Conservation (phyloP, 2,113 vertebrate species). For the Centrocercus urophasianus region DNA sequence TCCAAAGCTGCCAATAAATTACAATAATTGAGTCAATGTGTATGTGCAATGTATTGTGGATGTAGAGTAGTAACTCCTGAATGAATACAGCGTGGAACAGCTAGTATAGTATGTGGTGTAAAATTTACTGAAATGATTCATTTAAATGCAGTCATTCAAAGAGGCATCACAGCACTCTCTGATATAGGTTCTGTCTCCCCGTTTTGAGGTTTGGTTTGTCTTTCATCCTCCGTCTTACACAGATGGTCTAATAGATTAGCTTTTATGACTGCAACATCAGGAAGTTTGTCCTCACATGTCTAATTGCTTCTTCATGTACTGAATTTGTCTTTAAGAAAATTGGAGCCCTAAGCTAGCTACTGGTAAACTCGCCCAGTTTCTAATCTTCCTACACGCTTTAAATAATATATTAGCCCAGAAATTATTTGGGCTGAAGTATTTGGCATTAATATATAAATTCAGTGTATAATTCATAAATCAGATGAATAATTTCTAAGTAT, state of each 20-base stretch:
- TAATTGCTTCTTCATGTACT: neutral
- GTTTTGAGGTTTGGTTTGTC: neutral
- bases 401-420: slow-evolving; percentile 63
- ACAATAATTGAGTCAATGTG: neutral
- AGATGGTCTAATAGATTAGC: neutral
- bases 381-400: slow-evolving; percentile 45
- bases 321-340: slow-evolving; percentile 36
- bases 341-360: slow-evolving; percentile 27
- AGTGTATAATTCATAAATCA: slow-evolving; percentile 66
- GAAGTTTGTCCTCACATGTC: neutral
- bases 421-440: slow-evolving; percentile 47
- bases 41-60: neutral
- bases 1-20: neutral
- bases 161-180: neutral
- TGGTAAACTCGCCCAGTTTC: slow-evolving; percentile 62
- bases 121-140: neutral
- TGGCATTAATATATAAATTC: slow-evolving; percentile 53
- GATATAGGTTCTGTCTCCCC: neutral
- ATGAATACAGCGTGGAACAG: neutral
- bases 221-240: neutral
- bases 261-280: neutral
- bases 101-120: neutral
- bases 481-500: slow-evolving; percentile 59
- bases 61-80: neutral
- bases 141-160: slow-evolving; percentile 16